A percentile compares a stretch with the other conserved stretches of the same genome.
These are phyloP conservation scores for Lepisosteus oculatus DNA, from an alignment of 2,113 vertebrate genomes.

Conservation along the genomic window DNA sequence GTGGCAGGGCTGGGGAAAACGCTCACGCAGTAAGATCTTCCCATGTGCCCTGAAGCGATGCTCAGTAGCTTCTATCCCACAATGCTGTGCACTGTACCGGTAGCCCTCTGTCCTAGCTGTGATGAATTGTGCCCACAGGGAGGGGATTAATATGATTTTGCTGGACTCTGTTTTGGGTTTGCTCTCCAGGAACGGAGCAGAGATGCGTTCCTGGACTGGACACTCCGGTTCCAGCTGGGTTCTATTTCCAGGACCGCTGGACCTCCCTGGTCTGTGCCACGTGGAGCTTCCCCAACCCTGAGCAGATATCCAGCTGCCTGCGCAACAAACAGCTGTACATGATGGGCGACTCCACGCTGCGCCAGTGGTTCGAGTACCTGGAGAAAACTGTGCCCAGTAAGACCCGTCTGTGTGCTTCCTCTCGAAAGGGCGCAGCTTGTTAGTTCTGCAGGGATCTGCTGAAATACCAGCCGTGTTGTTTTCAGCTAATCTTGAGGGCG, in stretches of 20 bases:
- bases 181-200: not conserved
- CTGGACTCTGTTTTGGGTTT: no score
- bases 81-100: no score
- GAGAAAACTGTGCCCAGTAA: constrained; percentile 28
- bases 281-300: not conserved
- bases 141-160: no score
- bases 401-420: not conserved
- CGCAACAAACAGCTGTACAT: constrained; percentile 31
- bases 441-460: not conserved
- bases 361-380: constrained; percentile 44
- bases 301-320: constrained; percentile 15
- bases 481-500: not conserved
- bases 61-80: no score
- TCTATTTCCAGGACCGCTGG: constrained; percentile 32
- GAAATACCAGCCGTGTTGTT: not conserved
- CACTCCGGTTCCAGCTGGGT: constrained; percentile 28
- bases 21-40: no score
- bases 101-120: no score
- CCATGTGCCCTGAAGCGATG: no score
- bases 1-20: no score
- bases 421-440: not conserved
- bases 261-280: constrained; percentile 23
- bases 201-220: constrained; percentile 22
- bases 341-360: constrained; percentile 47
- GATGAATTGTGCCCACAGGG: no score